These are phyloP conservation scores for Rhyacophila evoluta DNA, from an alignment of 2,888 invertebrate species.

Conservation along the genomic window DNA sequence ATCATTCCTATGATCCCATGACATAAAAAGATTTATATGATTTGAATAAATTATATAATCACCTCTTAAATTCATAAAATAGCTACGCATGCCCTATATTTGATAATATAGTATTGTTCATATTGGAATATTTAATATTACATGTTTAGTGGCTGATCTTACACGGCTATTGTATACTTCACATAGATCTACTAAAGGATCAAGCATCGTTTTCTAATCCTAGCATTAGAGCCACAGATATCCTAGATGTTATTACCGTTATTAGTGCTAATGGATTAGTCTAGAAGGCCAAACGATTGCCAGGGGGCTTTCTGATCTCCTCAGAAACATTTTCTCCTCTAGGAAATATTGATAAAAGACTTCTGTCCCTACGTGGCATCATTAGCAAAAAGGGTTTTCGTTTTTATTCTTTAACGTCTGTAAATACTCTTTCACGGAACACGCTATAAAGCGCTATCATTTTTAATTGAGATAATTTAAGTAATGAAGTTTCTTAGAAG, in stretches of 20 bases:
- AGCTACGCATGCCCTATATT: too few relatives aligned
- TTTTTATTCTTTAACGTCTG: background rate
- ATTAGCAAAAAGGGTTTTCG: slow-evolving; percentile 1
- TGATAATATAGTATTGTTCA: too few relatives aligned
- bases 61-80: too few relatives aligned
- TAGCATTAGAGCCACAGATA: slow-evolving; percentile 32
- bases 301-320: background rate
- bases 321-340: background rate
- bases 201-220: slow-evolving; percentile 1
- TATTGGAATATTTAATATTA: too few relatives aligned
- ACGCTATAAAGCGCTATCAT: too few relatives aligned
- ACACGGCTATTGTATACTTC: background rate
- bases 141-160: background rate
- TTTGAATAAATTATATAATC: too few relatives aligned
- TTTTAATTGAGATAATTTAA: too few relatives aligned
- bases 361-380: background rate
- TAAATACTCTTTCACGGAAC: too few relatives aligned
- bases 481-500: too few relatives aligned
- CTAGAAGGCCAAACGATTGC: slow-evolving; percentile 23
- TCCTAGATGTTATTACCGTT: slow-evolving; percentile 45
- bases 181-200: background rate
- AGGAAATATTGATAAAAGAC: slow-evolving; percentile 37
- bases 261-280: slow-evolving; percentile 48
- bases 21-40: too few relatives aligned
- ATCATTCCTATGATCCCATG: too few relatives aligned